Percentiles rank a stretch among this genome's conserved stretches.
These are phyloP conservation scores for Mustela erminea DNA, from an alignment of 2,797 vertebrate species.

Conservation along the genomic window DNA sequence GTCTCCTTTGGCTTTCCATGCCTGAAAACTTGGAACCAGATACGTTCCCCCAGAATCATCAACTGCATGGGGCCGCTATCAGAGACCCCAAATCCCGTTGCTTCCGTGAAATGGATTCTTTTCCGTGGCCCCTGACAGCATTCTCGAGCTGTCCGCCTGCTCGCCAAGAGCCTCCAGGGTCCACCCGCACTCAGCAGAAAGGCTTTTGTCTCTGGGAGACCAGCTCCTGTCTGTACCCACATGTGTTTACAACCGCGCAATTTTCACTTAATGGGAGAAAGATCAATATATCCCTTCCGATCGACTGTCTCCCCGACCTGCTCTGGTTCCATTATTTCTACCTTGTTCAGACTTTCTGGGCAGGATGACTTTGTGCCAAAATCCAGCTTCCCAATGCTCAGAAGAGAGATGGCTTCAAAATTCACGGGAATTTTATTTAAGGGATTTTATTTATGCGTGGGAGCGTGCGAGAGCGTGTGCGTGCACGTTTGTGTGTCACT, in stretches of 20 bases:
- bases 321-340: neutral
- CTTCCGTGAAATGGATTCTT: neutral
- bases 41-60: neutral
- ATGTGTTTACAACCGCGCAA: neutral
- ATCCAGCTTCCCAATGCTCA: neutral
- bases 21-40: constrained; percentile 17
- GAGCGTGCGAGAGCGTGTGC: no score
- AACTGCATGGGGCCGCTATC: neutral
- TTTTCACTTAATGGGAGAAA: neutral
- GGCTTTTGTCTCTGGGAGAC: neutral
- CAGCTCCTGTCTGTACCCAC: neutral
- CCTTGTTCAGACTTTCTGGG: neutral
- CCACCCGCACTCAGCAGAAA: neutral
- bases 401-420: neutral
- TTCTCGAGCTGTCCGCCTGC: neutral
- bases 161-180: neutral
- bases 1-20: neutral
- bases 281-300: neutral
- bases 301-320: neutral
- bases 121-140: neutral
- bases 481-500: neutral
- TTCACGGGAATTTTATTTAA: no score
- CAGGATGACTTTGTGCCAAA: neutral
- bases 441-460: neutral
- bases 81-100: neutral